Conservation (phyloP, 2,888 invertebrate species). For the Chironomus tentans region DNA sequence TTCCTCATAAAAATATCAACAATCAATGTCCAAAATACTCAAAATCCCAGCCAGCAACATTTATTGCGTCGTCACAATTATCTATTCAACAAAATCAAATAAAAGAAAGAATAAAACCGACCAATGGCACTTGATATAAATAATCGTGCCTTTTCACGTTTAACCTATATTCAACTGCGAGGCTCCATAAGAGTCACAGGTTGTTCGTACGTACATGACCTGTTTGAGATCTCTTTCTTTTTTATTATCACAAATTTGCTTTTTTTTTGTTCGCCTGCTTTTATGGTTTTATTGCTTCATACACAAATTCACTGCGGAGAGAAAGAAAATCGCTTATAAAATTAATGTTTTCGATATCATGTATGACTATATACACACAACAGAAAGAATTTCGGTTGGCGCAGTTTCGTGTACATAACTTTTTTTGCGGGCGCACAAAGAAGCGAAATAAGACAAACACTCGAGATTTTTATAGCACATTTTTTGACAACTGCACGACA, state of each 20-base stretch:
- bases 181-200: conserved; percentile 9
- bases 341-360: neutral
- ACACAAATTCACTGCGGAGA: neutral
- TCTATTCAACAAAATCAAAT: neutral
- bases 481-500: neutral
- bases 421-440: neutral
- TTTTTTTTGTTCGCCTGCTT: neutral
- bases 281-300: neutral
- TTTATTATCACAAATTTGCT: neutral
- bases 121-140: neutral
- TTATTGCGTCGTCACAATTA: too few relatives aligned
- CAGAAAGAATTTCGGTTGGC: conserved; percentile 1
- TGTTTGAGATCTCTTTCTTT: conserved; percentile 3
- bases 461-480: neutral
- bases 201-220: conserved; percentile 9
- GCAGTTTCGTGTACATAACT: neutral
- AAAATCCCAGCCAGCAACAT: too few relatives aligned
- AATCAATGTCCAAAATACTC: too few relatives aligned
- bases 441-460: neutral
- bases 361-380: neutral
- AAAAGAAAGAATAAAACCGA: neutral
- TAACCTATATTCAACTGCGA: neutral
- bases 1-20: too few relatives aligned
- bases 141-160: neutral
- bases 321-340: neutral